Conservation (phyloP, 2,888 invertebrate species). For the Anthoptus insignis region DNA sequence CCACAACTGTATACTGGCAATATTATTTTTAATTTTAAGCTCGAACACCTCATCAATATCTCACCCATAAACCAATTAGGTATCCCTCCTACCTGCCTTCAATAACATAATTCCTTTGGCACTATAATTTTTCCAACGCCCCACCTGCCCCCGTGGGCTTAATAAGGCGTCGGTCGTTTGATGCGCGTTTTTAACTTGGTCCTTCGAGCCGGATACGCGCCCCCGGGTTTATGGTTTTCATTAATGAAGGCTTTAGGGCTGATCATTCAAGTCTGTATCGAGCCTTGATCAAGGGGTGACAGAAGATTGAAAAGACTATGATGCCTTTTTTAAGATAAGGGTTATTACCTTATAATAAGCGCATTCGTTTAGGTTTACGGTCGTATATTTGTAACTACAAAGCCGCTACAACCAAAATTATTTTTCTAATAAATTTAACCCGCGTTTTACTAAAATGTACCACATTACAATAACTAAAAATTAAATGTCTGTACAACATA, state of each 20-base stretch:
- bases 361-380: no score
- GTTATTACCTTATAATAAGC: no score
- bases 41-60: constrained; percentile 45
- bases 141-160: constrained; percentile 71
- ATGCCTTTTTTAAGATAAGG: constrained; percentile 55
- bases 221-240: constrained; percentile 77
- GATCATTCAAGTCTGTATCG: constrained; percentile 74
- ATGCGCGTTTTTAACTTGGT: constrained; percentile 70
- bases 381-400: no score
- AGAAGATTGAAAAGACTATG: constrained; percentile 52
- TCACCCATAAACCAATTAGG: constrained; percentile 53
- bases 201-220: constrained; percentile 68
- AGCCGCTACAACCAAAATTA: no score
- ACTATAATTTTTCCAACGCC: constrained; percentile 66
- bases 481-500: no score
- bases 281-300: constrained; percentile 69
- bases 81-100: constrained; percentile 47
- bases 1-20: neutral
- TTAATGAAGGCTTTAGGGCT: constrained; percentile 82
- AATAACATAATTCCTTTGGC: constrained; percentile 71
- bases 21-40: constrained; percentile 31
- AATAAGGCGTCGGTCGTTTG: constrained; percentile 77
- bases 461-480: no score
- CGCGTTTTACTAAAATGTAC: no score
- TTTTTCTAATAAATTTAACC: no score